phyloP scores from a whole-genome alignment of 2,888 invertebrate genomes.

The Chironomus riparius region DNA sequence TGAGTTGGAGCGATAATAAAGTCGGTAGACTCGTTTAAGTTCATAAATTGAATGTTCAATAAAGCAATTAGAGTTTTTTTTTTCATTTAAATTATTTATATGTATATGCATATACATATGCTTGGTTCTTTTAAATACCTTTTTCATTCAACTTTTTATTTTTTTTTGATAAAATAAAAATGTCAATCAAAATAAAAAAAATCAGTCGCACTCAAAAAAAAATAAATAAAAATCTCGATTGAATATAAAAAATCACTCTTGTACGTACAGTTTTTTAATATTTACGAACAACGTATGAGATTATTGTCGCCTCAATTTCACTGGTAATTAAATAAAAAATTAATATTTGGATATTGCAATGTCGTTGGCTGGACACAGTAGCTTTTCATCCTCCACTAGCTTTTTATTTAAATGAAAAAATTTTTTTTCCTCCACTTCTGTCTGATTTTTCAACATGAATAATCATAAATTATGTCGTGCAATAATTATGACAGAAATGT shows the following conservation, averaged over 20 bases:
- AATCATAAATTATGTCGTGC: not conserved
- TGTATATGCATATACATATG: not conserved
- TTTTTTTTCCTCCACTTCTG: not conserved
- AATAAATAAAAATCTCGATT: not conserved
- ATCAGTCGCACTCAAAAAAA: not conserved
- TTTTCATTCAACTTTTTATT: not conserved
- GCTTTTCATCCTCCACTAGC: not conserved
- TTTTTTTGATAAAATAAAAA: conserved; percentile 12
- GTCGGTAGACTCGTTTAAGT: not conserved
- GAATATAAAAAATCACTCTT: not conserved
- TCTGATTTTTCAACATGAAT: not conserved
- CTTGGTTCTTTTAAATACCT: not conserved
- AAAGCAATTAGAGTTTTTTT: conserved; percentile 13
- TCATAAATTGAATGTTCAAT: conserved; percentile 6
- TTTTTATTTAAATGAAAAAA: not conserved
- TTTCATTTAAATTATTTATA: conserved; percentile 4
- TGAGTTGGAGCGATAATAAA: not conserved
- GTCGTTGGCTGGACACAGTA: not conserved
- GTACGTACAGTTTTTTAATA: not conserved
- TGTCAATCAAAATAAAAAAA: conserved; percentile 10
- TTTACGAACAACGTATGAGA: conserved; percentile 11
- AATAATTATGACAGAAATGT: not conserved
- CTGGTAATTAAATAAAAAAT: conserved; percentile 20
- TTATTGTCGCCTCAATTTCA: conserved; percentile 19
- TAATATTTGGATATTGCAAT: conserved; percentile 5